Conservation (phyloP, 1,140 invertebrate species). For the Asbolus verrucosus region DNA sequence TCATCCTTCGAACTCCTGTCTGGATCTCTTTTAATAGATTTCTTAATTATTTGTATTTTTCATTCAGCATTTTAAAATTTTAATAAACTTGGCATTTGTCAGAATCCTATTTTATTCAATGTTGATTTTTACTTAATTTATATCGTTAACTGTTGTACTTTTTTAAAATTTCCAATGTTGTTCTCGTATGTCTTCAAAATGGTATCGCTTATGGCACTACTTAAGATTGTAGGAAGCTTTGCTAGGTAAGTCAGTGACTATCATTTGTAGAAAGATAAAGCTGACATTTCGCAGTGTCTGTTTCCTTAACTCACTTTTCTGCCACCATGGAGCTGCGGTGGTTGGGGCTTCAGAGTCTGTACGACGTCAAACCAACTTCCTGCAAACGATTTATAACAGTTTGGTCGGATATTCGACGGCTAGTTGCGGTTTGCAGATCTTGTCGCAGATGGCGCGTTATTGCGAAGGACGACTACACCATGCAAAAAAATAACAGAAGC, state of each 20-base stretch:
- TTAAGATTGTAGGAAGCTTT: too few species aligned
- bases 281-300: background rate
- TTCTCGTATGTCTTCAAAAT: too few species aligned
- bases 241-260: background rate
- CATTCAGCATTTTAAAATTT: too few species aligned
- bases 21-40: too few species aligned
- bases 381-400: conserved; percentile 37
- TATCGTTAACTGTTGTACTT: too few species aligned
- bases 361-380: conserved; percentile 28
- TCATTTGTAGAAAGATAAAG: conserved; percentile 15
- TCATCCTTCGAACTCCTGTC: too few species aligned
- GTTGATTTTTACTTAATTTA: too few species aligned
- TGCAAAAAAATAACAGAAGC: background rate
- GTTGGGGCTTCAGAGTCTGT: conserved; percentile 14
- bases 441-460: conserved; percentile 32
- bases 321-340: conserved; percentile 8
- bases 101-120: too few species aligned
- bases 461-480: conserved; percentile 8
- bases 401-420: conserved; percentile 35
- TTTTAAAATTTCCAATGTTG: too few species aligned
- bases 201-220: background rate
- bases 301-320: conserved; percentile 15
- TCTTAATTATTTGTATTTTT: too few species aligned
- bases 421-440: conserved; percentile 35
- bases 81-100: too few species aligned